Evolutionary conservation across 2,888 invertebrate species (phyloP), one percentile per base, ranked within the genome.

Genomic region (Lasioglossum vierecki): DNA sequence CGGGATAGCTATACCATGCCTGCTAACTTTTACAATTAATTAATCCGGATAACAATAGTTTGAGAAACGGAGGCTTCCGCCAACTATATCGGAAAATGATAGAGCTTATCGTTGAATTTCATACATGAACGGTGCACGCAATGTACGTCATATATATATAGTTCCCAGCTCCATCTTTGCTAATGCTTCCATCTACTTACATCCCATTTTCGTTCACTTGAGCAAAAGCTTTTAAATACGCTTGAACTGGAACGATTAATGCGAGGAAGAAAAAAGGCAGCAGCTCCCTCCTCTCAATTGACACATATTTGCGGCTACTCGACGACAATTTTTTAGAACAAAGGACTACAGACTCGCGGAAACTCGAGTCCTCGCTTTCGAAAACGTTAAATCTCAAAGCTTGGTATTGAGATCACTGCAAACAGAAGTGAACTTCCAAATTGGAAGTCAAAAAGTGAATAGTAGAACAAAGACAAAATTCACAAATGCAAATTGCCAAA

Each of bases 61-160:
- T 8, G 35, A 1, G 18, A 8, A 39, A 2, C 18, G 18, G 66
- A 66, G 15, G 15, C 18, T 66, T 15, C 6, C 3, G 9, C 2
- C 22, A 8, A 39, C 8, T 60, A n/a, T 39, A 75, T 60, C 57
- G 41, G 5, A 39, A 26, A 44, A 9, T 49, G 35, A 44, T 26
- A 60, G 15, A 6, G 60, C 76, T 84, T 78, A 73, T 82, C 80
- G 82, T 46, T 8, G 44, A 41, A 78, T 78, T 86, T 80, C 57
- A 82, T 84, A 71, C 84, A 72, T 44, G 75, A 78, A 70, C 15
- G 60, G 35, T 13, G 6, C 81, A 77, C 77, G 81, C 81, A 77
- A 44, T 57, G n/a, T 4, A 4, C 57, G 4, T 57, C 63, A 44
- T 49, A 60, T 73, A 57, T 53, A 44, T 49, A 60, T 73, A 57